These are phyloP conservation scores for Anticlea derivata DNA, from an alignment of 2,888 invertebrate genomes.

Conservation along the genomic window DNA sequence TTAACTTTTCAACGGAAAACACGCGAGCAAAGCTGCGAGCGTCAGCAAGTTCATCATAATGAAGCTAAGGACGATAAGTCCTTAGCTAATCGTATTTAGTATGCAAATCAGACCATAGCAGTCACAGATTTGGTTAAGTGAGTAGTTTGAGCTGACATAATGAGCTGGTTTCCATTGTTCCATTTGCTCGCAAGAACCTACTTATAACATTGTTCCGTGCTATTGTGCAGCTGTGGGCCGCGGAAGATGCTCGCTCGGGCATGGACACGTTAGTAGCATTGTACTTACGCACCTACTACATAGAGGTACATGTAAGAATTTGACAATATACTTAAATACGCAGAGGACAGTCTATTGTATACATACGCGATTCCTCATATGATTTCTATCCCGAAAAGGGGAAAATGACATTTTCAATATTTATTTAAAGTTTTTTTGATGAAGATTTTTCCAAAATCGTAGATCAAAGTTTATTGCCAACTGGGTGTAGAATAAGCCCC, in stretches of 20 bases:
- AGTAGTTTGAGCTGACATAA: slow-evolving; percentile 13
- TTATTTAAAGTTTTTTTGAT: no score
- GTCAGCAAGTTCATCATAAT: no score
- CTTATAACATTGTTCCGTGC: slow-evolving; percentile 8
- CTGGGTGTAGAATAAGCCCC: no score
- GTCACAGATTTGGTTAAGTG: background rate
- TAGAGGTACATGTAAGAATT: background rate
- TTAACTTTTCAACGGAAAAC: no score
- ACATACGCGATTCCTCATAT: no score
- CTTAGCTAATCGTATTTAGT: background rate
- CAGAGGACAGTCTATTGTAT: no score
- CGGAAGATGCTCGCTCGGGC: background rate
- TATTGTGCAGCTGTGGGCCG: slow-evolving; percentile 5
- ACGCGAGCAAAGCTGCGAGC: no score
- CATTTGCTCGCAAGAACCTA: slow-evolving; percentile 12
- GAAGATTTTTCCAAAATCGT: no score
- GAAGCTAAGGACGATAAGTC: no score
- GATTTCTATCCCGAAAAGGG: no score
- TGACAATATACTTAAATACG: background rate
- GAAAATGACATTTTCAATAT: no score
- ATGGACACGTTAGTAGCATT: background rate
- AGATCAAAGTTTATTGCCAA: no score
- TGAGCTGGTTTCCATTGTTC: slow-evolving; percentile 12
- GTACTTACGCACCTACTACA: background rate
- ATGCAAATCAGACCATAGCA: slow-evolving; percentile 7